A percentile compares a stretch with the other conserved stretches of the same genome.
phyloP scores from a whole-genome alignment of 2,888 invertebrate genomes.

The Synanthedon vespiformis region DNA sequence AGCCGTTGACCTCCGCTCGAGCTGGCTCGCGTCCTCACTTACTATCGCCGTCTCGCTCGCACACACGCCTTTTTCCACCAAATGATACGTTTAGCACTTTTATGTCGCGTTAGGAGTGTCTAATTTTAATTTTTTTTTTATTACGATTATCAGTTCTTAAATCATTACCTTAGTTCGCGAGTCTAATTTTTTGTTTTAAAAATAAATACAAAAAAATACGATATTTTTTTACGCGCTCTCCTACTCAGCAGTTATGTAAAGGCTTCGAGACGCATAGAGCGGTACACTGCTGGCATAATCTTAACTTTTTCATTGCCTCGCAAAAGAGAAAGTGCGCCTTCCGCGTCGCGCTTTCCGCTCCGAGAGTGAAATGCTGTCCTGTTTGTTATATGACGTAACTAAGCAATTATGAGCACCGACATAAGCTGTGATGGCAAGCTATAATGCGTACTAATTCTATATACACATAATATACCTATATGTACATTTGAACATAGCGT shows the following conservation, averaged over 20 bases:
- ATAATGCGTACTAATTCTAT: neutral
- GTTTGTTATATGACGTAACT: slow-evolving; percentile 65
- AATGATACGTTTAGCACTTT: slow-evolving; percentile 44
- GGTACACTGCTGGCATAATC: slow-evolving; percentile 13
- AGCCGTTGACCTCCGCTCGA: slow-evolving; percentile 71
- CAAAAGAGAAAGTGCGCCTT: slow-evolving; percentile 68
- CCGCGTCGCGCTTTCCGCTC: slow-evolving; percentile 66
- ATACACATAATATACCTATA: too few relatives aligned
- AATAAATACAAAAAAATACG: slow-evolving; percentile 14
- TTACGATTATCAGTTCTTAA: neutral
- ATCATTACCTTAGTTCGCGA: too few relatives aligned
- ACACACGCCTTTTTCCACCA: slow-evolving; percentile 42
- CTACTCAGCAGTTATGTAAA: slow-evolving; percentile 4
- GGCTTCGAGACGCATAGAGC: slow-evolving; percentile 6
- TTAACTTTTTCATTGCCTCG: slow-evolving; percentile 13
- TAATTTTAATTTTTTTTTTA: neutral
- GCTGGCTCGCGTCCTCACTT: slow-evolving; percentile 58
- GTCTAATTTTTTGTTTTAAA: slow-evolving; percentile 31
- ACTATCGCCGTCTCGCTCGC: slow-evolving; percentile 42
- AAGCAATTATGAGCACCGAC: slow-evolving; percentile 30
- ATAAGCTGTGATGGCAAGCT: neutral
- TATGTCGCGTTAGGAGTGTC: slow-evolving; percentile 18
- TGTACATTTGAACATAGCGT: too few relatives aligned
- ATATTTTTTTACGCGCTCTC: neutral
- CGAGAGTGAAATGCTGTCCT: slow-evolving; percentile 69